Percentiles rank a stretch among this genome's conserved stretches.
Conservation (phyloP, 2,797 vertebrate genomes). For the Dermochelys coriacea region DNA sequence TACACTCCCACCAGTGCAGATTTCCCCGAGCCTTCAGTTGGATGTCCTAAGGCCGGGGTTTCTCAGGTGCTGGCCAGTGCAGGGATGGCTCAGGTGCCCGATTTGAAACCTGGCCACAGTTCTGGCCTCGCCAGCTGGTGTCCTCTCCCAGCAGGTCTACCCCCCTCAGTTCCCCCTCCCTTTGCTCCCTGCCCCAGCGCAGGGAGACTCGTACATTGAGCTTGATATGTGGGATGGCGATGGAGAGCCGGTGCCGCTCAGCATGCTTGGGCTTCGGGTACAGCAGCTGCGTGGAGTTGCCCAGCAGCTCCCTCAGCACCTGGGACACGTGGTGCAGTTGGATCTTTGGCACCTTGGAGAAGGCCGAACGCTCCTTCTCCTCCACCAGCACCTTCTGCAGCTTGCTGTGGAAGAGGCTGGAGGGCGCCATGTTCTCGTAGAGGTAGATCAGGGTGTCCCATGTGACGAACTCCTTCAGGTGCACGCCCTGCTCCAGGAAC, state of each 20-base stretch:
- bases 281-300: conserved; percentile 87
- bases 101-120: background rate
- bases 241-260: conserved; percentile 53
- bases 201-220: conserved; percentile 68
- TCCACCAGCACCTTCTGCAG: conserved; percentile 85
- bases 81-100: background rate
- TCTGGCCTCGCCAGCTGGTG: background rate
- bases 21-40: too few species aligned
- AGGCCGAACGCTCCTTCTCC: conserved; percentile 37
- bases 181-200: background rate
- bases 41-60: too few species aligned
- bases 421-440: conserved; percentile 85
- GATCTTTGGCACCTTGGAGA: conserved; percentile 51
- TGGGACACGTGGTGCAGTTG: conserved; percentile 87
- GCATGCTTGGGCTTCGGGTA: conserved; percentile 82
- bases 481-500: conserved; percentile 93
- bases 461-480: conserved; percentile 87
- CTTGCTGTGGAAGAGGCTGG: conserved; percentile 88
- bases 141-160: background rate
- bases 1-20: too few species aligned
- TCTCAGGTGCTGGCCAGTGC: background rate
- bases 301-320: conserved; percentile 90
- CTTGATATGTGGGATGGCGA: conserved; percentile 75
- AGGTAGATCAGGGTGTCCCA: conserved; percentile 85
- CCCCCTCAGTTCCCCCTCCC: background rate